Conservation (phyloP, 2,797 vertebrate genomes). For the Sciurus carolinensis region DNA sequence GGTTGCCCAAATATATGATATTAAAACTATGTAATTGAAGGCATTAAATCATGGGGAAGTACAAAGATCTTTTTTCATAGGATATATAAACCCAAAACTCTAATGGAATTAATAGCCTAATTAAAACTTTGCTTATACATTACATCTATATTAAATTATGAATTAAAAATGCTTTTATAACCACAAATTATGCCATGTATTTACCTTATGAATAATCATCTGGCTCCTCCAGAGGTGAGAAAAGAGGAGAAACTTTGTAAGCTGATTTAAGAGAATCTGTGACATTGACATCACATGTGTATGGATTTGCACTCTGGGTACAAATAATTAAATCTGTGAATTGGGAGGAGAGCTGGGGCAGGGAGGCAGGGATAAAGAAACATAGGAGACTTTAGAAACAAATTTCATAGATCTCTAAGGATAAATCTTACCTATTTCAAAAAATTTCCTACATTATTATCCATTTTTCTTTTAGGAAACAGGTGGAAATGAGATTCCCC, state of each 20-base stretch:
- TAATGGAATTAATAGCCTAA: conserved; percentile 62
- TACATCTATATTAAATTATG: conserved; percentile 67
- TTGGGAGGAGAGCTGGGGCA: not conserved
- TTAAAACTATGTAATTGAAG: conserved; percentile 34
- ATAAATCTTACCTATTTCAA: not conserved
- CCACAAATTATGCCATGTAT: conserved; percentile 56
- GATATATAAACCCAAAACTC: conserved; percentile 30
- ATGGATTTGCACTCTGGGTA: not conserved
- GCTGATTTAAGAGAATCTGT: not conserved
- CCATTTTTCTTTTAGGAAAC: not conserved
- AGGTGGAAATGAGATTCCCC: conserved; percentile 14
- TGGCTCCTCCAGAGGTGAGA: not conserved
- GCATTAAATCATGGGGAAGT: conserved; percentile 36
- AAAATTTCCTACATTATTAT: not conserved
- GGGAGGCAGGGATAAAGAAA: not conserved
- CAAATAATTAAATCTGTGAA: not conserved
- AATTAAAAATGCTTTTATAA: conserved; percentile 69
- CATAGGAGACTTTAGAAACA: not conserved
- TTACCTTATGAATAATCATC: conserved; percentile 41
- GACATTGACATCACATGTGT: not conserved
- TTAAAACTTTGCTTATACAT: conserved; percentile 73
- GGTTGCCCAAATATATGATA: conserved; percentile 5
- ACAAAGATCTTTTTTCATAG: not conserved
- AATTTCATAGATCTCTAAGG: not conserved
- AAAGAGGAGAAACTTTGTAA: not conserved